These are phyloP conservation scores for Glomeris marginata DNA, from an alignment of 2,888 invertebrate species.

Conservation along the genomic window DNA sequence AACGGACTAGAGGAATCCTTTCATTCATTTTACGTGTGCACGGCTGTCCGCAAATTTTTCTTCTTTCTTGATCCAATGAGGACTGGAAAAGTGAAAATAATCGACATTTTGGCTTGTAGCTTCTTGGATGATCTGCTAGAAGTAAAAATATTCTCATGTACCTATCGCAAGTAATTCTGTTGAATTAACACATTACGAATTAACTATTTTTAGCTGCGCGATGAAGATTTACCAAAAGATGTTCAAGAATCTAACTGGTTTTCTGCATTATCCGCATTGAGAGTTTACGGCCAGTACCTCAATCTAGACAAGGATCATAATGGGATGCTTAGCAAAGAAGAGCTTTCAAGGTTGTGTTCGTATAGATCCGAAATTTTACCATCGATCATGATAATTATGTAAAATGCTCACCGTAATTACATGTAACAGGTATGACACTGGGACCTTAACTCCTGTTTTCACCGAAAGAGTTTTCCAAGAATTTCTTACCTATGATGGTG, in stretches of 20 bases:
- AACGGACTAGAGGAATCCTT: constrained; percentile 84
- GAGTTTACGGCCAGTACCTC: constrained; percentile 86
- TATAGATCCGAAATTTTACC: not conserved
- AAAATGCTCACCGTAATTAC: not conserved
- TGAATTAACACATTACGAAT: not conserved
- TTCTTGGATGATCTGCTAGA: constrained; percentile 84
- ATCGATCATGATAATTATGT: not conserved
- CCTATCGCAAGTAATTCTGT: not conserved
- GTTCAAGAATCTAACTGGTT: constrained; percentile 81
- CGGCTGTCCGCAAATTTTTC: constrained; percentile 87
- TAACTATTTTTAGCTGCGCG: constrained; percentile 44
- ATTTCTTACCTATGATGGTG: constrained; percentile 70
- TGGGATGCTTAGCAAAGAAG: constrained; percentile 84
- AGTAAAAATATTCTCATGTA: constrained; percentile 30
- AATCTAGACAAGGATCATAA: constrained; percentile 88
- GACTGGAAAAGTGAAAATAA: constrained; percentile 74
- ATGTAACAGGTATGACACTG: constrained; percentile 59
- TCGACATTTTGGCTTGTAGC: constrained; percentile 79
- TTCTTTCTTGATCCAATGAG: constrained; percentile 85
- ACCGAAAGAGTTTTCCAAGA: constrained; percentile 88
- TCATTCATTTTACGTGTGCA: constrained; percentile 90
- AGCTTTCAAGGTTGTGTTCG: constrained; percentile 53
- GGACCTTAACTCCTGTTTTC: constrained; percentile 78
- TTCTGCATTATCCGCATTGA: constrained; percentile 69
- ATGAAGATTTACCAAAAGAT: constrained; percentile 68